Conservation (phyloP, 2,797 vertebrate genomes). For the Gorsachius magnificus region DNA sequence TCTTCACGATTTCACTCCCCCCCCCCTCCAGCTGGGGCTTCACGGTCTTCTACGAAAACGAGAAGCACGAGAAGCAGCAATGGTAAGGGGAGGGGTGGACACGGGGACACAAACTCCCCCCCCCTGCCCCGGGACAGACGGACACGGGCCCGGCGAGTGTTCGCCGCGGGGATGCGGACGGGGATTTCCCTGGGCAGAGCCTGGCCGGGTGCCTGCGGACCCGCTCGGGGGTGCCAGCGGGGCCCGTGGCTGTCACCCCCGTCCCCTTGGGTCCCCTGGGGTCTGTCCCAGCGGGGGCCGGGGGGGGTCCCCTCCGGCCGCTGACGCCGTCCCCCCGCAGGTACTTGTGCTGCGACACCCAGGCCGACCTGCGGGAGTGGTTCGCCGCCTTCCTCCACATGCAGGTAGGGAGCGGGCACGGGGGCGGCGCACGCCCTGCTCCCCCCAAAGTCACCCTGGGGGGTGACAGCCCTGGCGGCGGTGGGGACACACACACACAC, state of each 20-base stretch:
- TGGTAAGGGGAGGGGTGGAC: conserved; percentile 80
- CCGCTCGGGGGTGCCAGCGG: accelerated
- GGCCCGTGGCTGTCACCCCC: not conserved
- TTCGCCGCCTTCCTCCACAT: conserved; percentile 89
- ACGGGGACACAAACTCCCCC: not conserved
- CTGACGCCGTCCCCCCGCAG: conserved; percentile 66
- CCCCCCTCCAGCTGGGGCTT: conserved; percentile 86
- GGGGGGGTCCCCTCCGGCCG: not conserved
- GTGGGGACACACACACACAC: too few relatives aligned
- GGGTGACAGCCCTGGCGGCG: not conserved
- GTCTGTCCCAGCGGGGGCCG: not conserved
- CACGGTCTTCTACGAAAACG: conserved; percentile 86
- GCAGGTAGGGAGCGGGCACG: conserved; percentile 78
- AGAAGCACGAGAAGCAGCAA: conserved; percentile 91
- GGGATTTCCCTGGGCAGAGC: not conserved
- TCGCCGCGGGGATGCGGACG: not conserved
- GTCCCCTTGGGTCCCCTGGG: not conserved
- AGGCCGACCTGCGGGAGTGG: conserved; percentile 91
- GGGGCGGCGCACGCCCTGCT: not conserved
- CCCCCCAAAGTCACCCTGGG: too few relatives aligned
- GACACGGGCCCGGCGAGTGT: not conserved
- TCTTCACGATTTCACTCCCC: not conserved
- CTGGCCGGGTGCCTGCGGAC: not conserved
- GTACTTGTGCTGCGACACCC: conserved; percentile 92
- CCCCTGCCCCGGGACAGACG: not conserved